Base-by-base conservation (phyloP, 2,888 invertebrate species). In the Luperina nickerlii region DNA sequence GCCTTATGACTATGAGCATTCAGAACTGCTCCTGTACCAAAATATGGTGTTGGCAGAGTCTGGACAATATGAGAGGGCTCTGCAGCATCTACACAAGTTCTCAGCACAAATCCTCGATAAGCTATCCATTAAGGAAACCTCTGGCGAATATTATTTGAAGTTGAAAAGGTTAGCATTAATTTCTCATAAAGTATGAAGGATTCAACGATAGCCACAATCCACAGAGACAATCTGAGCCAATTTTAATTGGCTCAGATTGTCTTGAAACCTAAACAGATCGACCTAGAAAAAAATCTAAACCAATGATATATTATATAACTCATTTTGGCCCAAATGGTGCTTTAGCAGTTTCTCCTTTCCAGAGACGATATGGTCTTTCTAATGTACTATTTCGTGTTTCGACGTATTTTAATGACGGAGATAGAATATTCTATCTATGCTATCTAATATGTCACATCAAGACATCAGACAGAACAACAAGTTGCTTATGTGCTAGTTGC, bases 21-120 rank as follows among this genome's bases (percentile, higher is more conserved):
- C 99, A 93, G 99, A 99, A 95, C 97, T 99, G 91, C 97, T 99
- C 78, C 97, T 99, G 32, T 99, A 99, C 95, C 99, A 99, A 97
- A 99, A 99, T 96, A 98, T 99, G 98, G 99, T 99, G 76, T 98
- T 99, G 89, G 98, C 99, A 87, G 99, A 99, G 96, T 99, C 99
- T 1, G 99, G 99, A 45, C 98, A 98, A 92, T 97, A 98, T 88
- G 98, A 98, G 84, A 98, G 98, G 90, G 99, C 99, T 8, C 96
- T 99, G 83, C 98, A 98, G 88, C 99, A 99, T 97, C 97, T 99
- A 91, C 98, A 98, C 88, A 98, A 98, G 93, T 98, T 99, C 95
- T 98, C 98, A 93, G 97, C 97, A 89, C 98, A 99, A 97, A 99
- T 99, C 93, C 98, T 99, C 91, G 99, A 99, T 97, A 99, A 99